Percentiles rank a stretch among this genome's conserved stretches.
phyloP scores from a whole-genome alignment of 2,113 vertebrate species.

The Isichthys henryi region DNA sequence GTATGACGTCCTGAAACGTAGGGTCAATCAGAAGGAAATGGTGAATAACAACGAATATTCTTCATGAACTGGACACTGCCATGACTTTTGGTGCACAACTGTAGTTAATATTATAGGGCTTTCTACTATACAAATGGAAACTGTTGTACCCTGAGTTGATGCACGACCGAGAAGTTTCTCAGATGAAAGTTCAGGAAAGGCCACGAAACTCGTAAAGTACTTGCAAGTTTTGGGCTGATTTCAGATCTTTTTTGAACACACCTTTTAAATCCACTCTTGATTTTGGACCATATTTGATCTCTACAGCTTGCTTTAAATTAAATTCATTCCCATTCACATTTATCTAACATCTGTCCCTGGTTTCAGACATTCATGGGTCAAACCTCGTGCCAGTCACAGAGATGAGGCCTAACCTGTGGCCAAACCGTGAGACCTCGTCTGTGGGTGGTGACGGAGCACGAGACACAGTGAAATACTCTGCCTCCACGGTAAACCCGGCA shows the following conservation, averaged over 20 bases:
- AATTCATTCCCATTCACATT: neutral
- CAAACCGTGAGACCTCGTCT: neutral
- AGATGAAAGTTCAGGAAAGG: neutral
- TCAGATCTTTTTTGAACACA: neutral
- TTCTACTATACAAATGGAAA: neutral
- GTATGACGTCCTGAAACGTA: constrained; percentile 27
- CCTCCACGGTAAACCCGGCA: constrained; percentile 65
- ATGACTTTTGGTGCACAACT: neutral
- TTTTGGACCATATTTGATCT: neutral
- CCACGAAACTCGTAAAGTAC: neutral
- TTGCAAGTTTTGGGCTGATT: neutral
- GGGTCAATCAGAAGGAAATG: neutral
- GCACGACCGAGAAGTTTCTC: neutral
- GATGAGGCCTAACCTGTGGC: constrained; percentile 38
- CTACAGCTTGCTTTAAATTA: neutral
- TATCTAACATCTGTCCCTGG: neutral
- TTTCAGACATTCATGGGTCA: neutral
- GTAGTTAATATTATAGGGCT: neutral
- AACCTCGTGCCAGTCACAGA: neutral
- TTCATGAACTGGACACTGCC: constrained; percentile 4
- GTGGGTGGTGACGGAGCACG: constrained; percentile 16
- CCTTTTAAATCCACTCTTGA: neutral
- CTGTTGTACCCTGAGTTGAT: neutral
- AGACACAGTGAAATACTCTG: constrained; percentile 66
- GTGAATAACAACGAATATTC: constrained; percentile 18